phyloP scores from a whole-genome alignment of 2,113 vertebrate genomes.

The Penelope pileata region DNA sequence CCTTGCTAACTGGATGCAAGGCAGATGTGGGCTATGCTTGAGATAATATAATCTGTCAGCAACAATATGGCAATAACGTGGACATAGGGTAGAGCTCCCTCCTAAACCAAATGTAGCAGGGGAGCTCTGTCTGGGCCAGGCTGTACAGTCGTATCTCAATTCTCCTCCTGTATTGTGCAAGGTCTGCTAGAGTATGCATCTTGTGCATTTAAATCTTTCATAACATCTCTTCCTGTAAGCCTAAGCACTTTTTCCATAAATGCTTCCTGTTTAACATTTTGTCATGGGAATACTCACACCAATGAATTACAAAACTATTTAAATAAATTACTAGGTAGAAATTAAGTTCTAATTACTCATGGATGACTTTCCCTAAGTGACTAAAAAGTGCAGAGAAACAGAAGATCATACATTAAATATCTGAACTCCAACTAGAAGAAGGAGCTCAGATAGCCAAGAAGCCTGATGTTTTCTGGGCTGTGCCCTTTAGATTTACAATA shows the following conservation, averaged over 20 bases:
- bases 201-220: neutral
- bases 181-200: neutral
- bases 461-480: neutral
- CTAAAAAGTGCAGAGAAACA: neutral
- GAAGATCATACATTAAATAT: neutral
- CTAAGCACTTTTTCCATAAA: neutral
- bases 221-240: neutral
- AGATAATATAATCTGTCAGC: constrained; percentile 10
- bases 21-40: neutral
- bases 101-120: neutral
- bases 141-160: fast-evolving
- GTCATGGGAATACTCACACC: neutral
- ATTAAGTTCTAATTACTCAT: neutral
- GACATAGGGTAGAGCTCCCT: neutral
- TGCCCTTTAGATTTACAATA: neutral
- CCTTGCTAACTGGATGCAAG: neutral
- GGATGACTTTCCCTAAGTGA: neutral
- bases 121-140: neutral
- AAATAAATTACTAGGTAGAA: neutral
- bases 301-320: neutral
- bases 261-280: neutral
- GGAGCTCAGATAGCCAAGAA: neutral
- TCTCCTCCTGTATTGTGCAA: neutral
- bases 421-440: neutral
- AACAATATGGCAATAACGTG: neutral